Conservation (phyloP, 2,797 vertebrate species). For the Bovichtus diacanthus region DNA sequence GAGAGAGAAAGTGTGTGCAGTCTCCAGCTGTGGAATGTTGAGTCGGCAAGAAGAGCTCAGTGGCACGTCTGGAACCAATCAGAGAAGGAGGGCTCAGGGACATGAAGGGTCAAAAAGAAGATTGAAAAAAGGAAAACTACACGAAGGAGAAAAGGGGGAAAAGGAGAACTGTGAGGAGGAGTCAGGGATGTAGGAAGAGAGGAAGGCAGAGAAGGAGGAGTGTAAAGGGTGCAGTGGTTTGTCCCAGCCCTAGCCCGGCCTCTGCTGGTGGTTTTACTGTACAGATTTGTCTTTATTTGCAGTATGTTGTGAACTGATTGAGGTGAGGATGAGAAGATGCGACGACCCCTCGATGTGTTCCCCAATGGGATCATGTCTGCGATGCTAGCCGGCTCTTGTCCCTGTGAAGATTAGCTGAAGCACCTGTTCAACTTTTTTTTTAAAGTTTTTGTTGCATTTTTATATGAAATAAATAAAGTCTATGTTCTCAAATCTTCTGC, state of each 20-base stretch:
- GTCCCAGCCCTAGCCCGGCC: slow-evolving; percentile 56
- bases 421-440: slow-evolving; percentile 63
- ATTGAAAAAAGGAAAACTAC: slow-evolving; percentile 36
- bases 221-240: slow-evolving; percentile 16
- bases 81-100: slow-evolving; percentile 76
- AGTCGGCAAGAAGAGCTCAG: slow-evolving; percentile 86
- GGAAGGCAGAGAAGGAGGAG: slow-evolving; percentile 28
- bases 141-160: slow-evolving; percentile 32
- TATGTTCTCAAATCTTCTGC: slow-evolving; percentile 66
- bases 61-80: slow-evolving; percentile 87
- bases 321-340: slow-evolving; percentile 22
- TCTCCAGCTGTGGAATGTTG: slow-evolving; percentile 87
- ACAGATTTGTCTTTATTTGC: slow-evolving; percentile 33
- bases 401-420: slow-evolving; percentile 73
- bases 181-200: slow-evolving; percentile 41
- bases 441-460: slow-evolving; percentile 68
- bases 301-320: slow-evolving; percentile 12
- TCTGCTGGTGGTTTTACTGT: slow-evolving; percentile 72
- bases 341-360: neutral
- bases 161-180: slow-evolving; percentile 47
- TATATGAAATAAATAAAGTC: slow-evolving; percentile 83
- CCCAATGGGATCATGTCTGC: slow-evolving; percentile 17
- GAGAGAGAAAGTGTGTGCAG: slow-evolving; percentile 48
- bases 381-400: slow-evolving; percentile 56
- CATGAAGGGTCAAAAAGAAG: slow-evolving; percentile 69